Evolutionary conservation across 2,797 vertebrate species (phyloP).

Genomic region (Lepilemur ruficaudatus): DNA sequence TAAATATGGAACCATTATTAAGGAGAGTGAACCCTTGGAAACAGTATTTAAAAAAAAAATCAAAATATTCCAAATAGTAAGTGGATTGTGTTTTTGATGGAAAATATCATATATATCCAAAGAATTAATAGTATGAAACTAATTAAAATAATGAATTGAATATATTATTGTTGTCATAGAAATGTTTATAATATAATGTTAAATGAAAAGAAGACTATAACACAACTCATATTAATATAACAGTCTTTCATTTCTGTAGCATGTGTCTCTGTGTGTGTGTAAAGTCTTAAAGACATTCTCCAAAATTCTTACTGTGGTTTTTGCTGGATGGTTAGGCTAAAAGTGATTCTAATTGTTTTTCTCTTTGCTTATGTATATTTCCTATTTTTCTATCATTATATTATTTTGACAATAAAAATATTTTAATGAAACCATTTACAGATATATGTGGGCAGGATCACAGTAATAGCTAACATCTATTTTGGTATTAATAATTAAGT

Average conservation of each 20-base stretch:
- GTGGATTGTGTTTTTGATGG: neutral
- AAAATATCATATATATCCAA: neutral
- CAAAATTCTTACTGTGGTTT: neutral
- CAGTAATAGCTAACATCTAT: neutral
- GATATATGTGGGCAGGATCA: neutral
- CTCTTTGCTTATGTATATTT: neutral
- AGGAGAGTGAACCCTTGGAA: neutral
- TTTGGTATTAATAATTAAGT: neutral
- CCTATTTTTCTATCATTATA: neutral
- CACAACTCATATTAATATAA: neutral
- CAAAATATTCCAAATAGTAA: neutral
- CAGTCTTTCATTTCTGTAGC: neutral
- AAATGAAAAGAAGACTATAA: neutral
- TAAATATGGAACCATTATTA: neutral
- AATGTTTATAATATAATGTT: neutral
- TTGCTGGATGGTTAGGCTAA: neutral
- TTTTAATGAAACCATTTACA: neutral
- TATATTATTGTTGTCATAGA: neutral
- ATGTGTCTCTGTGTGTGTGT: neutral
- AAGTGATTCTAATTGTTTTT: neutral
- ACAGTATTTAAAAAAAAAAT: neutral
- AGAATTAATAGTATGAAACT: neutral
- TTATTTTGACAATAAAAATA: neutral
- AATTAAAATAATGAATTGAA: neutral
- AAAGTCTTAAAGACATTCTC: neutral